Conservation (phyloP, 2,888 invertebrate genomes). For the Epirrita christyi region DNA sequence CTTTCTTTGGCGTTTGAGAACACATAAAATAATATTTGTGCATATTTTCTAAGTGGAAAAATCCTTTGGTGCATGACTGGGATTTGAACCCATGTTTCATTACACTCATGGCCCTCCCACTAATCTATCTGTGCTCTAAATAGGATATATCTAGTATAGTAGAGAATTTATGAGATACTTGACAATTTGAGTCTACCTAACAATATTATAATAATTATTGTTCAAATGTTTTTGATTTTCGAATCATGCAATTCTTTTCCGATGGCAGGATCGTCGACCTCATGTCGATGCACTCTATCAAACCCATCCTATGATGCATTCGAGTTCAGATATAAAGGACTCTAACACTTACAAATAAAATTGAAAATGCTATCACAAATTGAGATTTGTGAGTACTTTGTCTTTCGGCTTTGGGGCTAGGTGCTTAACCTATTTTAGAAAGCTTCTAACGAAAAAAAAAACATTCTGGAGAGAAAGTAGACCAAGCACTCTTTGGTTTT, state of each 20-base stretch:
- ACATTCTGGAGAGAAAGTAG: conserved; percentile 16
- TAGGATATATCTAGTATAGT: no score
- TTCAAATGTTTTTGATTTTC: background rate
- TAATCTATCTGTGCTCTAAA: no score
- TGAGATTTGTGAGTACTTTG: conserved; percentile 47
- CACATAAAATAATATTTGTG: no score
- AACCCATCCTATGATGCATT: conserved; percentile 55
- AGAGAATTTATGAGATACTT: no score
- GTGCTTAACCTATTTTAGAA: conserved; percentile 29
- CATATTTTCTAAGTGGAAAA: no score
- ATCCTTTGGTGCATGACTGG: no score
- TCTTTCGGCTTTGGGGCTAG: conserved; percentile 17
- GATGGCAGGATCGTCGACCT: conserved; percentile 59
- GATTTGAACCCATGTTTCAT: no score
- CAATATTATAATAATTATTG: no score
- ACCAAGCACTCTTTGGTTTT: background rate
- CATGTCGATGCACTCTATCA: conserved; percentile 65
- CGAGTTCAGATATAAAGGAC: conserved; percentile 50
- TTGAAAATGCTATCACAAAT: conserved; percentile 41
- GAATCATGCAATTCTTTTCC: conserved; percentile 22
- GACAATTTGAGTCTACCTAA: no score
- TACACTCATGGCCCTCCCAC: no score
- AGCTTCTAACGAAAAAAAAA: conserved; percentile 23
- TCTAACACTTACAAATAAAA: conserved; percentile 33
- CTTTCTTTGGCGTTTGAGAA: no score